Evolutionary conservation across 2,888 invertebrate species (phyloP), one percentile per base, ranked within the genome.

Genomic region (Heliconius charithonia): DNA sequence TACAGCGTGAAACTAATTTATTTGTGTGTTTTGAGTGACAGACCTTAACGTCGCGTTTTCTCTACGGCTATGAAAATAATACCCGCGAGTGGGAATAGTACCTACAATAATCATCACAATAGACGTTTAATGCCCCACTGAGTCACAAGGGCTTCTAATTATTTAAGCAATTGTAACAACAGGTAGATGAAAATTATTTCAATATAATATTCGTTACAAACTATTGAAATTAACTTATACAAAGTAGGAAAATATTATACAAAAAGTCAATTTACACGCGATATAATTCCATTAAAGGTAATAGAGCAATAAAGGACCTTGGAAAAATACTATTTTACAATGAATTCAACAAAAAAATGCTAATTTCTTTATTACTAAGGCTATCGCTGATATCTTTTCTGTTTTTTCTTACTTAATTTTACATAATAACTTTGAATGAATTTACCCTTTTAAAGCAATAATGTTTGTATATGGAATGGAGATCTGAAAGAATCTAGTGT

Each of bases 211-310:
- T 59, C n/a, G 10, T 10, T 59, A 3, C 10, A 10, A 19, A 59
- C n/a, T n/a, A 59, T 59, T 59, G 10, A 59, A 59, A n/a, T 3
- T 59, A 51, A 59, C 56, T 59, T 59, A 10, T 59, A 2, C 3
- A 59, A 29, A n/a, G 4, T n/a, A n/a, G 12, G 2, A 10, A 59
- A 59, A 59, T 59, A 59, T 59, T 2, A 12, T n/a, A 59, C n/a
- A 59, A 59, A 59, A 59, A 59, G n/a, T 59, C 59, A 59, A 59
- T 59, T 59, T 59, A 59, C n/a, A 59, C 59, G 59, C 59, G 59
- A 59, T 59, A 59, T 59, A n/a, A 59, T 59, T 59, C 59, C n/a
- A n/a, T n/a, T 59, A 59, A 59, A 59, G 59, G 59, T n/a, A 59
- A 59, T 59, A 59, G n/a, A 59, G 59, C 59, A n/a, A 59, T 59